Base-by-base conservation (phyloP, 2,797 vertebrate genomes). In the Gadopsis bispinosus region DNA sequence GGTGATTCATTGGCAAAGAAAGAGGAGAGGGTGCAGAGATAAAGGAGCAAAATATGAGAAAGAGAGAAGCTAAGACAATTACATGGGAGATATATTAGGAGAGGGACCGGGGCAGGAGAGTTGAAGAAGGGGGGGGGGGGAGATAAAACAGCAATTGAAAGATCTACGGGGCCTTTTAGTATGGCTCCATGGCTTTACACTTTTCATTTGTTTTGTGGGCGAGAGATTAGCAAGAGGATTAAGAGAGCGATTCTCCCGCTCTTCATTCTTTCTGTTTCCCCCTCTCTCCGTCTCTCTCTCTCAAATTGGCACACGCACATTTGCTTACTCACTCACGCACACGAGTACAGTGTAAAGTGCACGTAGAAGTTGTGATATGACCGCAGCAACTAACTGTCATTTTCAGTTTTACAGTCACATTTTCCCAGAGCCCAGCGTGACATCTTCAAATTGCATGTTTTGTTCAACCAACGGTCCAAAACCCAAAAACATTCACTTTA, bases 121-220 rank as follows among this genome's bases (percentile, higher is more conserved):
- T 85, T 80, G 84, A 80, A 84, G 81, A 77, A 26, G 26, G 50
- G 45, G 80, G 60, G 39, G 31, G 37, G 61, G 17, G 29, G 29
- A 81, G 77, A 81, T 76, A 79, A 92, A 89, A 91, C 89, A 90
- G 81, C 71, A 87, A 86, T 89, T 90, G 83, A 82, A 92, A 86
- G 88, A 91, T 79, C 85, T 95, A 82, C 90, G 83, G 89, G 95
- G 92, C 93, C 86, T 94, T 96, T 92, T 93, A 94, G 93, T 91
- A 91, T 89, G 89, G 89, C 89, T 91, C 91, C 89, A 94, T 94
- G 93, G 92, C 93, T 96, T 96, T 94, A 91, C 92, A 93, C 91
- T 95, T 96, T 96, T 95, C 94, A 93, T 94, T 96, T 96, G 95
- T 94, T 91, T 94, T 78, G 89, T 91, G 91, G 91, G 86, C 88